Evolutionary conservation across 2,113 vertebrate species (phyloP).

Genomic region (Corythoichthys haematopterus): DNA sequence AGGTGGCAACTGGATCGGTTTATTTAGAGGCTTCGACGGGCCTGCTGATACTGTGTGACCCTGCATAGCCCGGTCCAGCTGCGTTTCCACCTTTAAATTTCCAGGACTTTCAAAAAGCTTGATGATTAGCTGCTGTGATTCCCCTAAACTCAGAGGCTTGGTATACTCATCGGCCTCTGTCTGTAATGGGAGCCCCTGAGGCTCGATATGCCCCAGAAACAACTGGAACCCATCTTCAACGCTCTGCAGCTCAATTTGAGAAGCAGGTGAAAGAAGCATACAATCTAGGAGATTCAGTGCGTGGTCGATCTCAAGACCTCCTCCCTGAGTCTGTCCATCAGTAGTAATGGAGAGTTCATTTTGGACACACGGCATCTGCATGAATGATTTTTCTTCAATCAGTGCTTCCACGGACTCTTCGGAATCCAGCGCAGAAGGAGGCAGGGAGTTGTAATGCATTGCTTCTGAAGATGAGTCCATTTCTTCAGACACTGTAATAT

Average conservation of each 20-base stretch:
- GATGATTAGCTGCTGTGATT: slow-evolving; percentile 6
- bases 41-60: neutral
- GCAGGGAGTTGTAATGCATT: slow-evolving; percentile 4
- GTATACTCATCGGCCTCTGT: neutral
- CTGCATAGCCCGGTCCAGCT: neutral
- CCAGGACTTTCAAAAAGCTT: slow-evolving; percentile 3
- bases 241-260: slow-evolving; percentile 8
- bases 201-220: slow-evolving; percentile 7
- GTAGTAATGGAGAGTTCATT: neutral
- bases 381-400: neutral
- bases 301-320: neutral
- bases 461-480: slow-evolving; percentile 3
- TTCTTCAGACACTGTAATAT: neutral
- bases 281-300: slow-evolving; percentile 4
- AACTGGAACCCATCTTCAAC: slow-evolving; percentile 3
- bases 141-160: neutral
- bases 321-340: neutral
- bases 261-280: slow-evolving; percentile 7
- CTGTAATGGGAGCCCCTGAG: neutral
- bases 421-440: neutral
- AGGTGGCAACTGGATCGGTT: neutral
- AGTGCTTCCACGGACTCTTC: neutral
- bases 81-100: neutral
- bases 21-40: neutral
- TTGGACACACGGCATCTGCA: slow-evolving; percentile 2